Conservation (phyloP, 2,797 vertebrate genomes). For the Pampus argenteus region DNA sequence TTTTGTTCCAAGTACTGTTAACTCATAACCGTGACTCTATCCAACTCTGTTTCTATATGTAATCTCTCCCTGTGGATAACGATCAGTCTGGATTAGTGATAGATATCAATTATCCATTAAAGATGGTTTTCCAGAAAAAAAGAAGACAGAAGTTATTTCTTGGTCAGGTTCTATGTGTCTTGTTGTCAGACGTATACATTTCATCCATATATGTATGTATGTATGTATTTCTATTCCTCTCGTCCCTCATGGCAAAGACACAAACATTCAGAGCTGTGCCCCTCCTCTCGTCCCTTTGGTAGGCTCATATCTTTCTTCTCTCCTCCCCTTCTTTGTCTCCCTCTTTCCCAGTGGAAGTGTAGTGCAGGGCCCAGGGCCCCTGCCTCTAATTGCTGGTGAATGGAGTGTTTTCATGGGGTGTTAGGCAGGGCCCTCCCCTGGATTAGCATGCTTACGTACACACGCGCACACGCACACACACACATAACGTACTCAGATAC, state of each 20-base stretch:
- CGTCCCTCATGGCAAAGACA: conserved; percentile 43
- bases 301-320: conserved; percentile 59
- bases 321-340: conserved; percentile 80
- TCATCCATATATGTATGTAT: background rate
- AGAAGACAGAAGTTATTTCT: conserved; percentile 7
- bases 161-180: conserved; percentile 13
- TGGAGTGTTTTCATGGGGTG: conserved; percentile 94
- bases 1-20: conserved; percentile 62
- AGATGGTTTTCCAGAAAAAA: conserved; percentile 16
- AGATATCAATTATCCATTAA: conserved; percentile 59
- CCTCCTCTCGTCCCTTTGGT: conserved; percentile 68
- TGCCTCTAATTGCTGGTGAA: conserved; percentile 94
- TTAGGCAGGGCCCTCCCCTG: conserved; percentile 88
- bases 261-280: conserved; percentile 42
- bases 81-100: conserved; percentile 53
- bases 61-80: conserved; percentile 43
- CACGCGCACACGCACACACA: conserved; percentile 52
- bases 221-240: conserved; percentile 1
- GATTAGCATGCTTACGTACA: conserved; percentile 88
- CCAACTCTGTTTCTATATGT: conserved; percentile 49
- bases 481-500: conserved; percentile 81
- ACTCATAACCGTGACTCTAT: conserved; percentile 63
- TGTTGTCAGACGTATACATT: conserved; percentile 8
- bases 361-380: conserved; percentile 81
- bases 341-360: conserved; percentile 82